Percentiles rank a stretch among this genome's conserved stretches.
phyloP scores from a whole-genome alignment of 2,113 vertebrate genomes.

The Gallinago jamesoni region DNA sequence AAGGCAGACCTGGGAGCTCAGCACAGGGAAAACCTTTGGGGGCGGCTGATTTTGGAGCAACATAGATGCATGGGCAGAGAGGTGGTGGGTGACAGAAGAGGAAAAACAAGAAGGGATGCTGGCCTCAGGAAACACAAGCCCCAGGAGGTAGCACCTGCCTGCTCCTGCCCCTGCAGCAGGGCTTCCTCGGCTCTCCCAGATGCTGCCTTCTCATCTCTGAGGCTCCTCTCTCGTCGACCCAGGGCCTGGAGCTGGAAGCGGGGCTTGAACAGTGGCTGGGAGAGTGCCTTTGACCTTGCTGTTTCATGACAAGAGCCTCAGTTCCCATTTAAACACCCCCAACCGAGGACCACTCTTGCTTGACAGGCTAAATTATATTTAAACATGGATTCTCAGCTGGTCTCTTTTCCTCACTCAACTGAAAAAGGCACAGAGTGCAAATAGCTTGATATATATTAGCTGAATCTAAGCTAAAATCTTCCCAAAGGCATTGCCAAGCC shows the following conservation, averaged over 20 bases:
- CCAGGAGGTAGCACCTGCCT: neutral
- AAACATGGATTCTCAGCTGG: conserved; percentile 37
- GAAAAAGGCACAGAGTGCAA: conserved; percentile 29
- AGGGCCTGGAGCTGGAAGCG: neutral
- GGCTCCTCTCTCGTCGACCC: neutral
- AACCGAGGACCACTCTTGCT: neutral
- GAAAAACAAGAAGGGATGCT: neutral
- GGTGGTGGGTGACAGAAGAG: neutral
- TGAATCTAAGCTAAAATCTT: conserved; percentile 38
- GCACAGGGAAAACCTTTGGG: neutral
- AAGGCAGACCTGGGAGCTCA: neutral
- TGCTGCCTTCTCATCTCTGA: neutral
- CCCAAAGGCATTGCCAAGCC: neutral
- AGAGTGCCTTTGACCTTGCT: neutral
- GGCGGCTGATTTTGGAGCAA: neutral
- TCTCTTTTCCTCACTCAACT: conserved; percentile 32
- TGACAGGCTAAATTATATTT: conserved; percentile 50
- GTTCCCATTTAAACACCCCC: neutral
- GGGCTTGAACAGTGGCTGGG: accelerated
- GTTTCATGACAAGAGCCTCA: neutral
- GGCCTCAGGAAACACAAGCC: neutral
- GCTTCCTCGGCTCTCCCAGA: neutral
- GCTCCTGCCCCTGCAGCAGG: accelerated
- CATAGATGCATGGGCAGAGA: accelerated
- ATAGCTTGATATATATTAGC: conserved; percentile 26